Evolutionary conservation across 2,113 vertebrate genomes (phyloP).

Genomic region (Nothobranchius furzeri): DNA sequence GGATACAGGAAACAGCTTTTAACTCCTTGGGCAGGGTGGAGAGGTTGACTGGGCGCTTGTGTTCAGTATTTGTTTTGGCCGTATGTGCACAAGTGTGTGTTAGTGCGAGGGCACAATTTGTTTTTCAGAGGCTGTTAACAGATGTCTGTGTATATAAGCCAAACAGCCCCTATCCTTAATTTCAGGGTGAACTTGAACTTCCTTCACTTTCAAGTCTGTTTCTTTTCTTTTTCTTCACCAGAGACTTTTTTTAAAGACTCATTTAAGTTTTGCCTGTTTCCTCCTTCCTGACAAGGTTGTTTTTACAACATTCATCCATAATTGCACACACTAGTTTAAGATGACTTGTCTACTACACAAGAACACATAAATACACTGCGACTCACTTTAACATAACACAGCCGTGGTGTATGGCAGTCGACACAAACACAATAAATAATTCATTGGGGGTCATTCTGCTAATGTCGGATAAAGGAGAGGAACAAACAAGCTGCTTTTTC

Average conservation of each 20-base stretch:
- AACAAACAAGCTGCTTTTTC: too few relatives aligned
- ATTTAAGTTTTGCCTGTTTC: constrained; percentile 20
- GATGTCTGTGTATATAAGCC: constrained; percentile 62
- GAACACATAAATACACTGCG: background rate
- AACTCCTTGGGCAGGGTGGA: constrained; percentile 53
- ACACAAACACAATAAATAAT: background rate
- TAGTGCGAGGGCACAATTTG: constrained; percentile 31
- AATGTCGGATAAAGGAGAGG: too few relatives aligned
- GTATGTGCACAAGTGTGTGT: constrained; percentile 15
- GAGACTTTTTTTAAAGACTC: constrained; percentile 43
- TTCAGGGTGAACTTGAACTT: constrained; percentile 64
- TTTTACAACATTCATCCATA: constrained; percentile 9
- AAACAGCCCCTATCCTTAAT: constrained; percentile 61
- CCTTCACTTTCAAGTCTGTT: constrained; percentile 53
- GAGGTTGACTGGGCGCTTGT: constrained; percentile 50
- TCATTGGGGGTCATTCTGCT: too few relatives aligned
- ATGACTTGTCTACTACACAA: background rate
- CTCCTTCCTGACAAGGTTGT: constrained; percentile 19
- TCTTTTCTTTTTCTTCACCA: constrained; percentile 11
- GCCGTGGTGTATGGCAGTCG: background rate
- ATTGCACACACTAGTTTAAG: background rate
- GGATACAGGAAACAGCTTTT: constrained; percentile 58
- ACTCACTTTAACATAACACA: background rate
- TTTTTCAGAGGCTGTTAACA: constrained; percentile 58
- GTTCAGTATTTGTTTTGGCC: constrained; percentile 46